A percentile compares a stretch with the other conserved stretches of the same genome.
phyloP scores from a whole-genome alignment of 2,888 invertebrate species.

The Orchestes rusci region DNA sequence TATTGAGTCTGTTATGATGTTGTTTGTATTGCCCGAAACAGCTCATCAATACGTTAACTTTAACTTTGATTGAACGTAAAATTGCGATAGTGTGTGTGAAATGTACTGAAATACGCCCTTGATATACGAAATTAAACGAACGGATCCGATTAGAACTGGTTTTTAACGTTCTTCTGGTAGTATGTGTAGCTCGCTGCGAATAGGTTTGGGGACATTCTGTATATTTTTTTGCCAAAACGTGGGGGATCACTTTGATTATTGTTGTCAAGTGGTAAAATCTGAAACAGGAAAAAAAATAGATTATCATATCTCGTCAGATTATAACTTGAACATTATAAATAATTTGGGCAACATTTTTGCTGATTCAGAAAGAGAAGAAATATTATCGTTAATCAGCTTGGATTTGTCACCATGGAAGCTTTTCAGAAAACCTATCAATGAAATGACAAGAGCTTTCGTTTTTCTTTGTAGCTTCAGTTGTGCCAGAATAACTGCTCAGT shows the following conservation, averaged over 20 bases:
- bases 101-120: conserved; percentile 22
- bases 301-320: too few relatives aligned
- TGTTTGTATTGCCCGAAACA: conserved; percentile 38
- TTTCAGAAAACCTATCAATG: too few relatives aligned
- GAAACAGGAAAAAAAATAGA: conserved; percentile 24
- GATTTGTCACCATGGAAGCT: too few relatives aligned
- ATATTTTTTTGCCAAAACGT: conserved; percentile 34
- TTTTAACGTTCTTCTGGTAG: conserved; percentile 22
- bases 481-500: too few relatives aligned
- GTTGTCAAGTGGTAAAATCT: conserved; percentile 37
- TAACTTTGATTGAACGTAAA: conserved; percentile 28
- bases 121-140: conserved; percentile 10
- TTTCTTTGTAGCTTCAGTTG: too few relatives aligned
- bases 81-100: conserved; percentile 8
- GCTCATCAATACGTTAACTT: conserved; percentile 32
- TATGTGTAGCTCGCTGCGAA: conserved; percentile 40
- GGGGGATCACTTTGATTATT: conserved; percentile 40
- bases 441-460: too few relatives aligned
- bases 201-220: conserved; percentile 31
- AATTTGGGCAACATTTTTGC: too few relatives aligned
- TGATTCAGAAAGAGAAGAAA: too few relatives aligned
- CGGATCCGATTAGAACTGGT: conserved; percentile 18
- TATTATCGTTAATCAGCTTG: too few relatives aligned
- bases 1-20: conserved; percentile 37
- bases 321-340: not conserved